A percentile compares a stretch with the other conserved stretches of the same genome.
These are phyloP conservation scores for Herpailurus yagouaroundi DNA, from an alignment of 2,113 vertebrate species.

Conservation along the genomic window DNA sequence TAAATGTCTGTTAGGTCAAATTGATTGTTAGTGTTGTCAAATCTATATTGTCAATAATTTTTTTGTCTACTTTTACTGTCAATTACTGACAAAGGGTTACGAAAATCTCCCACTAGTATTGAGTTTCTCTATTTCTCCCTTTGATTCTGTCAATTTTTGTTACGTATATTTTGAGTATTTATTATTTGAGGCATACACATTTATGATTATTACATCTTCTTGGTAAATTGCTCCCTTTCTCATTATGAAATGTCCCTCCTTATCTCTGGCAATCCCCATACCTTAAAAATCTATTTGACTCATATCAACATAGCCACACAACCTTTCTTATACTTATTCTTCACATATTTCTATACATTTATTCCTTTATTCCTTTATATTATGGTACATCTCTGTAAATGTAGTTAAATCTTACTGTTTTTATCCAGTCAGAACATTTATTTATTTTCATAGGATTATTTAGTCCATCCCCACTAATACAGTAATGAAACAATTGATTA, in stretches of 20 bases:
- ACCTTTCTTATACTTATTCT: neutral
- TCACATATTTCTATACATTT: neutral
- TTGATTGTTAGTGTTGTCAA: neutral
- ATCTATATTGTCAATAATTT: neutral
- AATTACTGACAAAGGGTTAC: neutral
- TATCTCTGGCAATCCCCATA: neutral
- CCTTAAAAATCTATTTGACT: slow-evolving; percentile 1
- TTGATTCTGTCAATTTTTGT: neutral
- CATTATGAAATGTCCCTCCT: neutral
- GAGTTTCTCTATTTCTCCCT: neutral
- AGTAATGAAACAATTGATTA: neutral
- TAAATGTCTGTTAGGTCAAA: neutral
- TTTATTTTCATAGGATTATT: neutral
- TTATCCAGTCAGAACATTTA: neutral
- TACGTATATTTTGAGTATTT: neutral
- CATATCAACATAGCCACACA: neutral
- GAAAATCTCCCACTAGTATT: neutral
- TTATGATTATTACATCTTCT: neutral
- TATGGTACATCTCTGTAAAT: neutral
- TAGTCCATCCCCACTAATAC: neutral
- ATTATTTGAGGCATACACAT: neutral
- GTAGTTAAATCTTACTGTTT: neutral
- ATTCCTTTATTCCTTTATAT: neutral
- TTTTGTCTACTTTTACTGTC: neutral
- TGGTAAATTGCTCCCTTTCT: neutral